Base-by-base conservation (phyloP, 2,797 vertebrate species). In the Hozukius guyotensis region DNA sequence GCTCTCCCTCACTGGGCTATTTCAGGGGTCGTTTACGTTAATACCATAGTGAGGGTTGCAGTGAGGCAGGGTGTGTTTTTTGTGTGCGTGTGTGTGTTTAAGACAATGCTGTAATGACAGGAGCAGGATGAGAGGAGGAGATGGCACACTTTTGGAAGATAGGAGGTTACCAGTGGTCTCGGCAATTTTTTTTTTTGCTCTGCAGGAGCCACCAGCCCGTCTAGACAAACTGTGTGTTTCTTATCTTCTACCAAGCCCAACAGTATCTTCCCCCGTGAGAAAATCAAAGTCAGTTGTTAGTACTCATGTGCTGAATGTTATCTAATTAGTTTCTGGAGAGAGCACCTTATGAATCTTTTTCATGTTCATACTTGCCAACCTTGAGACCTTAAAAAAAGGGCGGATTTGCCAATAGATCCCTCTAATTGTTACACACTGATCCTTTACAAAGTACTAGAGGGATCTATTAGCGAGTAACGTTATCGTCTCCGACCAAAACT, bases 41-140 rank as follows among this genome's bases (percentile, higher is more conserved):
- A 88, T 83, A 32, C 24, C 70, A 87, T 3, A 53, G 68, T 42
- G 62, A 56, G 72, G 34, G 77, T 18, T 71, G 22, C 59, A 75
- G 87, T 34, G 68, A 68, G 84, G 74, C 70, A 22, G 85, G 42
- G 70, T 85, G 81, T 81, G 83, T 82, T 63, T 72, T 72, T 83
- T 24, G 0, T 38, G 6, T 56, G 56, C 36, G 10, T 46, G 8
- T 65, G 68, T 77, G 77, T 83, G 73, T 86, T 72, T 77, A 71
- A 80, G 82, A 79, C 76, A 36, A 29, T 69, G 57, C 32, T 84
- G 78, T 92, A 91, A 90, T 93, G 83, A 93, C 82, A 91, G 84
- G 87, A 78, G 68, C 71, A 61, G 71, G 70, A 61, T 36, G 88
- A 91, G 84, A 87, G 88, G 90, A 88, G 91, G 93, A 80, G 73